phyloP scores from a whole-genome alignment of 2,797 vertebrate genomes.

The Gallinago stenura region DNA sequence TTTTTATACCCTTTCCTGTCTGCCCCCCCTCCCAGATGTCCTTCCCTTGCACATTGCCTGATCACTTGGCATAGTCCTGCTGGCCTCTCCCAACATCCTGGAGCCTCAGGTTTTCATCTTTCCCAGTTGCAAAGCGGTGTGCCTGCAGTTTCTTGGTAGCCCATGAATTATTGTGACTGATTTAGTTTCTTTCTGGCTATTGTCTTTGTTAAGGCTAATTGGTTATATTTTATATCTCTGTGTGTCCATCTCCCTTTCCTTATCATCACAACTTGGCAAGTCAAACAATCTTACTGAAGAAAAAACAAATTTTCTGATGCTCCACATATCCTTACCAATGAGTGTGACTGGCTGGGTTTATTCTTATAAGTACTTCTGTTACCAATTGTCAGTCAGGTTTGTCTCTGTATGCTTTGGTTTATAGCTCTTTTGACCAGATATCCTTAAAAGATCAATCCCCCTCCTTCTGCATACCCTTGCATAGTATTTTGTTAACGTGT shows the following conservation, averaged over 20 bases:
- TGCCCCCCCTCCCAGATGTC: accelerated
- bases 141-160: background rate
- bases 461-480: background rate
- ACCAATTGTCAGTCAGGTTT: background rate
- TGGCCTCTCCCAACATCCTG: accelerated
- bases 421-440: background rate
- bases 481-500: background rate
- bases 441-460: background rate
- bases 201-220: background rate
- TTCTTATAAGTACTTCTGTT: background rate
- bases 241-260: background rate
- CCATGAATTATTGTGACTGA: background rate
- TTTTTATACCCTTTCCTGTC: background rate
- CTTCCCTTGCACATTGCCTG: background rate
- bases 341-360: background rate
- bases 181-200: background rate
- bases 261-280: background rate
- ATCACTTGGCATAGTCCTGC: accelerated
- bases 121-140: background rate
- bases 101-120: background rate
- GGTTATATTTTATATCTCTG: background rate
- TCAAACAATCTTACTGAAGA: background rate
- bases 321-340: background rate
- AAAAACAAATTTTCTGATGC: background rate
- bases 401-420: background rate